Conservation (phyloP, 2,797 vertebrate genomes). For the Chiloscyllium punctatum region DNA sequence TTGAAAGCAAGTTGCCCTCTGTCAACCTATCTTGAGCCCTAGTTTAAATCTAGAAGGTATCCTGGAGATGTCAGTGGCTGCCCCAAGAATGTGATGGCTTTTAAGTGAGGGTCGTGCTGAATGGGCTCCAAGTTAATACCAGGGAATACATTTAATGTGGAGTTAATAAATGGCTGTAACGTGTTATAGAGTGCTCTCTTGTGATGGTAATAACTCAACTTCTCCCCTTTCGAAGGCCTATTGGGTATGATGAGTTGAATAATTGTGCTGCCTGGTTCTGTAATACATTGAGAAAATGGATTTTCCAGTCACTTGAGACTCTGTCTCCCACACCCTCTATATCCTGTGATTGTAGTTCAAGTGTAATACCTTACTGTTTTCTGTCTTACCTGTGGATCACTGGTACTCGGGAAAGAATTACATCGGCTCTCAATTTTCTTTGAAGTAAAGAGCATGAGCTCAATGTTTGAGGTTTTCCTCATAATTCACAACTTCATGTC, state of each 20-base stretch:
- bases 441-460: neutral
- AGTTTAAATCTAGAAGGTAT: neutral
- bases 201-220: neutral
- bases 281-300: neutral
- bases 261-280: neutral
- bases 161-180: neutral
- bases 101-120: neutral
- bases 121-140: neutral
- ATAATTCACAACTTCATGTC: neutral
- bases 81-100: neutral
- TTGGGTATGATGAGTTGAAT: neutral
- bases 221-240: neutral
- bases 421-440: neutral
- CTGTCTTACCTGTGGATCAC: neutral
- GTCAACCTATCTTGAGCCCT: neutral
- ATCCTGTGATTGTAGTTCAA: neutral
- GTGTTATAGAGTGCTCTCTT: neutral
- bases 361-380: neutral
- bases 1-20: no score
- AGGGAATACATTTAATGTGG: neutral
- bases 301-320: neutral
- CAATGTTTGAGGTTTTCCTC: neutral
- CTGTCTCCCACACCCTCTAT: neutral
- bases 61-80: neutral
- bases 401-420: neutral